A percentile compares a stretch with the other conserved stretches of the same genome.
Conservation (phyloP, 2,888 invertebrate species). For the Diaphora mendica region DNA sequence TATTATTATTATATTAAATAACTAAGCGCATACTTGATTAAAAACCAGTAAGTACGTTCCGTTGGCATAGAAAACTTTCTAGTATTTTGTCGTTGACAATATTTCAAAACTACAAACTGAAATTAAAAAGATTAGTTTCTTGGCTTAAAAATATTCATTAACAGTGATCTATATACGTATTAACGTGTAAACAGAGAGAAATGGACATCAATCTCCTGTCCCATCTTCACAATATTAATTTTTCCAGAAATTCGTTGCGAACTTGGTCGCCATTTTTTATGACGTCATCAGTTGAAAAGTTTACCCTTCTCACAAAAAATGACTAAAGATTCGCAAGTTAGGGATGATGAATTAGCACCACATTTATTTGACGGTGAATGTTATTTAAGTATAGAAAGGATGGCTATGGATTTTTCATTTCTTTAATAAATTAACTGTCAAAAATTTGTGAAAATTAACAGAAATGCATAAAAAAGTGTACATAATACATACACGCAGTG, state of each 20-base stretch:
- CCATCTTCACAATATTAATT: conserved; percentile 37
- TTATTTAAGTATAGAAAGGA: conserved; percentile 15
- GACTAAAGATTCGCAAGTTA: conserved; percentile 32
- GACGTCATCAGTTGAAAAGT: conserved; percentile 46
- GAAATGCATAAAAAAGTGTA: neutral
- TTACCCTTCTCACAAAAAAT: conserved; percentile 35
- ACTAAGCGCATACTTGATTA: neutral
- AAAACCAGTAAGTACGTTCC: neutral
- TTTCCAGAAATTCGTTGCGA: conserved; percentile 29
- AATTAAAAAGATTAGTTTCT: neutral
- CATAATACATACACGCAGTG: too few species aligned
- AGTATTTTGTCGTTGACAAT: neutral
- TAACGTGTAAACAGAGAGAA: neutral
- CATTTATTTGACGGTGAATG: conserved; percentile 43
- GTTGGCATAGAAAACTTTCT: neutral
- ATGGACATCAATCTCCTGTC: neutral
- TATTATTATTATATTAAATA: neutral
- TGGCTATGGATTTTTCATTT: neutral
- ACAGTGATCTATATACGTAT: neutral
- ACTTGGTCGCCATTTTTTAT: conserved; percentile 32
- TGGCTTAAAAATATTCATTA: conserved; percentile 18
- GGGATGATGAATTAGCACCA: conserved; percentile 55
- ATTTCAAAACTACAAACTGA: neutral
- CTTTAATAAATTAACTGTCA: neutral
- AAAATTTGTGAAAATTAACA: neutral